Evolutionary conservation across 2,888 invertebrate species (phyloP).

Genomic region (Hetaerina titia): DNA sequence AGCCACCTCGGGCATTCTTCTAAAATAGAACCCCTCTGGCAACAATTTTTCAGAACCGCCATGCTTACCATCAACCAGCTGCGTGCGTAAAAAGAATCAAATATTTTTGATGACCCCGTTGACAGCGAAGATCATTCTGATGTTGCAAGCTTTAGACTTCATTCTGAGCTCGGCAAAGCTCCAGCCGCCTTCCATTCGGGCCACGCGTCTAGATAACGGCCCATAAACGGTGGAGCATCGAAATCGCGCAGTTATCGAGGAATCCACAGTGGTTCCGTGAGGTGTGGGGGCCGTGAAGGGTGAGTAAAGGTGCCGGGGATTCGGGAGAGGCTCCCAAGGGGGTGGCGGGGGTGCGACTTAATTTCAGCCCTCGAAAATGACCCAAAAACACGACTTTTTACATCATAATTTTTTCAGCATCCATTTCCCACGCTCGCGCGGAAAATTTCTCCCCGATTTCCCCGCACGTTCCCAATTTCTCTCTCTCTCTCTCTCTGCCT

Average conservation of each 20-base stretch:
- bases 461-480: not conserved
- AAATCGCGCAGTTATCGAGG: not conserved
- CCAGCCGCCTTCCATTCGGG: too few species aligned
- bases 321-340: not conserved
- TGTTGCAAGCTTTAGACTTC: too few species aligned
- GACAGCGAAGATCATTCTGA: too few species aligned
- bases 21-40: too few species aligned
- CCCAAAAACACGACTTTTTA: slow-evolving; percentile 15
- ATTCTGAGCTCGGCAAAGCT: too few species aligned
- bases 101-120: too few species aligned
- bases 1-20: too few species aligned
- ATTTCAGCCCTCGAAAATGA: not conserved
- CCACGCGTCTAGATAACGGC: too few species aligned
- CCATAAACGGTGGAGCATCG: not conserved
- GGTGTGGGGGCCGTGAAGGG: not conserved
- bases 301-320: not conserved
- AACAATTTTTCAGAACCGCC: too few species aligned
- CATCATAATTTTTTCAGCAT: not conserved
- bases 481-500: too few species aligned
- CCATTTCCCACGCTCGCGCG: not conserved
- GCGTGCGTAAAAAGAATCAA: too few species aligned
- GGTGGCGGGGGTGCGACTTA: not conserved
- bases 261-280: not conserved
- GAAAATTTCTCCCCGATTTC: not conserved
- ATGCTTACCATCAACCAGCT: too few species aligned